Evolutionary conservation across 2,797 vertebrate genomes (phyloP), one percentile per base, ranked within the genome.

Genomic region (Xenentodon cancila): DNA sequence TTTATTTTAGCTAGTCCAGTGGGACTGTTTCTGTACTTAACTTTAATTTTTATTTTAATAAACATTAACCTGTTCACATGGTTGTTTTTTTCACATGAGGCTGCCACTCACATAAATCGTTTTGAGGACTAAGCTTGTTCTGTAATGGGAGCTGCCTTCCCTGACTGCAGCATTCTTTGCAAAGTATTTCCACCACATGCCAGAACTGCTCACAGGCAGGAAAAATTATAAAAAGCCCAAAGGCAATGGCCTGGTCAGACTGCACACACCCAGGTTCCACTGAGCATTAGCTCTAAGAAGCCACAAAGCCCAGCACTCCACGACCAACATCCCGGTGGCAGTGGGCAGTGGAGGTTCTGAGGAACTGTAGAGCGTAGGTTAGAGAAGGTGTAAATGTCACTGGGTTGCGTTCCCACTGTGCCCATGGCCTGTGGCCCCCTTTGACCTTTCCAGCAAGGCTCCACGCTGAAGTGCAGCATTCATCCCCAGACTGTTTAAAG

Each of bases 371-470:
- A 64, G 60, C 0, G 5, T 45, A 20, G 59, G 72, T 71, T 51
- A 52, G 46, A 59, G 27, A 51, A 48, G 53, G 59, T 71, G 54
- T 73, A 84, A 87, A 91, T 86, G 81, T 88, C 86, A 90, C 47
- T 59, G 55, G 68, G 44, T 77, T 77, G 63, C 64, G 71, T 84
- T 79, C 68, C 72, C 44, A 54, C 79, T 82, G 83, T 79, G 80
- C 67, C 61, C 42, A 3, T 66, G 62, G 73, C 74, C 72, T 65
- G 54, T 74, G 78, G 75, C 69, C 60, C 63, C 58, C 73, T 71
- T 56, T 87, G 81, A 86, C 83, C 86, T 91, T 89, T 85, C 53
- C 43, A 62, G 61, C 64, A 68, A 54, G 68, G 45, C 64, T n/a
- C 55, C 19, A 43, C 54, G 40, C 62, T 27, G 37, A 59, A 62